Base-by-base conservation (phyloP, 2,113 vertebrate species). In the Prolemur simus region DNA sequence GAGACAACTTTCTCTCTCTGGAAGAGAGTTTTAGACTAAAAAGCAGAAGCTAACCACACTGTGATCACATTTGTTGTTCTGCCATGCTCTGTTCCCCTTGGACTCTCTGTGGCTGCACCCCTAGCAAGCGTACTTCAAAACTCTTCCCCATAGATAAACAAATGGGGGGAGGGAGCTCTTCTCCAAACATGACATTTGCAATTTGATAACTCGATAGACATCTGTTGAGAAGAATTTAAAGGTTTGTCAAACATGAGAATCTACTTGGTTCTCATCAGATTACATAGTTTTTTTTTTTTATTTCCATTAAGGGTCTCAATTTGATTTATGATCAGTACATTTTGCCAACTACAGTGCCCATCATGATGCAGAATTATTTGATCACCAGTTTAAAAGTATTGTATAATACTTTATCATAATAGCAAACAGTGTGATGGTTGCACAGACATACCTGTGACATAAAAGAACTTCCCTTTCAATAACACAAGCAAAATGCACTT, bases 191-290 rank as follows among this genome's bases (percentile, higher is more conserved):
- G 54, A 58, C 23, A 91, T 89, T 71, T 74, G 10, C 29, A 73
- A 63, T 90, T 94, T 74, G 49, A 56, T 94, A 73, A 80, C 45
- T 52, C 4, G 5, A 47, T 29, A n/a, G 47, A 66, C 18, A 83
- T 15, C 68, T 42, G 1, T 71, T 83, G 5, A 82, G n/a, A 95
- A 92, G 52, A 96, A 92, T 47, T 66, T 85, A 78, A 94, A 81
- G 20, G 4, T 88, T 66, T 94, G 17, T 83, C 80, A 83, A 58
- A 93, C 25, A 39, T 21, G 56, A 93, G 12, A 93, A 42, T 54
- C 63, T 76, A 29, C 39, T 95, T 74, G 64, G 8, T 78, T 54
- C 21, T 80, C 56, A 68, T 34, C 42, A 66, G 25, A 68, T 80
- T 94, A 63, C 54, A 49, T 25, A 27, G 1, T 7, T 42, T 69